phyloP scores from a whole-genome alignment of 64 coral and sea anemone genomes.

The Actinia tenebrosa region DNA sequence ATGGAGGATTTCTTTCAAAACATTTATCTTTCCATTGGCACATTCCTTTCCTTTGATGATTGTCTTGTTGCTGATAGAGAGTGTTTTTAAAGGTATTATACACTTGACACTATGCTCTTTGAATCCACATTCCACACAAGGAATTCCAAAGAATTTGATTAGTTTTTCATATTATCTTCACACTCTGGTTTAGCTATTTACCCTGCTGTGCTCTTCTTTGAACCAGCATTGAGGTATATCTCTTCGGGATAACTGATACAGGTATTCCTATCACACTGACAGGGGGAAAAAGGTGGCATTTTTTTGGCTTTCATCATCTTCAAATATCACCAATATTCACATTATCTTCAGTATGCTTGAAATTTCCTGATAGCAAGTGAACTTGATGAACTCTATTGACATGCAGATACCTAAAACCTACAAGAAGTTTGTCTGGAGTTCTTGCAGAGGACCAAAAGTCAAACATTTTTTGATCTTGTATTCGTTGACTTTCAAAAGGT shows the following conservation, averaged over 20 bases:
- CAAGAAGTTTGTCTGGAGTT: neutral
- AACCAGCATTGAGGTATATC: neutral
- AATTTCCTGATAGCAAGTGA: constrained; percentile 29
- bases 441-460: neutral
- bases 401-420: neutral
- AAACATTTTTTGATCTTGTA: neutral
- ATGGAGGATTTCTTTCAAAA: neutral
- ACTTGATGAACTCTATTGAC: neutral
- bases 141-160: constrained; percentile 16
- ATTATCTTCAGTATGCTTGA: constrained; percentile 25
- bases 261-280: neutral
- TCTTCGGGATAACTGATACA: neutral
- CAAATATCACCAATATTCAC: neutral
- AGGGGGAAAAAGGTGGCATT: neutral
- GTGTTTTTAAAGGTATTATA: constrained; percentile 4
- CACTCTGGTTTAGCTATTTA: neutral
- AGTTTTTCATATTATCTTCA: neutral
- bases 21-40: neutral
- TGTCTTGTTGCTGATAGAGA: neutral
- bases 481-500: neutral
- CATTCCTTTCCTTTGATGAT: neutral
- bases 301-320: neutral
- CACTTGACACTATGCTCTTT: neutral
- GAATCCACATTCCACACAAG: neutral
- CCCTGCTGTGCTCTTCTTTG: neutral